Conservation (phyloP, 2,113 vertebrate species). For the Larimichthys crocea region DNA sequence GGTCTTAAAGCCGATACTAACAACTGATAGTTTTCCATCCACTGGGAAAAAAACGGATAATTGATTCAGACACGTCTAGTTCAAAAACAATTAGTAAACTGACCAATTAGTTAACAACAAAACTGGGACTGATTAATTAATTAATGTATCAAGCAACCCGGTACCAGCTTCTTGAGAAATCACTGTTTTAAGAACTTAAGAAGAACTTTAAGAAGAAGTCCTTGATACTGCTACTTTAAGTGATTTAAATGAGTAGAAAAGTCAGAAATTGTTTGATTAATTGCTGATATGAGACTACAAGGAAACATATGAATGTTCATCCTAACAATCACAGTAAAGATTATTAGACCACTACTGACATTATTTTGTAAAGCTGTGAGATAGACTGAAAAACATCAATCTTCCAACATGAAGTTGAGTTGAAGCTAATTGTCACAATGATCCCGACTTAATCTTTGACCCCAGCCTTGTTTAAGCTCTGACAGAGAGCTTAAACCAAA, state of each 20-base stretch:
- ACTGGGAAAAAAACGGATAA: neutral
- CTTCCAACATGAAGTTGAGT: slow-evolving; percentile 21
- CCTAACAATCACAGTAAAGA: neutral
- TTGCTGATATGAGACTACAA: neutral
- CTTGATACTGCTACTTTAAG: neutral
- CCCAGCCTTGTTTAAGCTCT: slow-evolving; percentile 42
- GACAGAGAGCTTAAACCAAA: slow-evolving; percentile 44
- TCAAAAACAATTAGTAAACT: neutral
- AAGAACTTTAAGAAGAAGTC: neutral
- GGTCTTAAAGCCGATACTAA: slow-evolving; percentile 56
- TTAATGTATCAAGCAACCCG: neutral
- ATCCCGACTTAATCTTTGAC: slow-evolving; percentile 73
- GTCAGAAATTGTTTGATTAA: neutral
- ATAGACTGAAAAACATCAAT: slow-evolving; percentile 46
- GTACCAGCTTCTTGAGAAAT: neutral
- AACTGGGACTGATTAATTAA: neutral
- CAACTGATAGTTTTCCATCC: slow-evolving; percentile 55
- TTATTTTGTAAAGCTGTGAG: neutral
- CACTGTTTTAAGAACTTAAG: neutral
- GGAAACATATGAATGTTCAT: neutral
- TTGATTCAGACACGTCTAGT: neutral
- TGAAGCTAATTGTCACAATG: slow-evolving; percentile 55
- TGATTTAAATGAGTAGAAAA: neutral
- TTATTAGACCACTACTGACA: neutral
- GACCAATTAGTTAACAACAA: neutral